A percentile compares a stretch with the other conserved stretches of the same genome.
phyloP scores from a whole-genome alignment of 1,140 invertebrate species.

The Brachionus sp. region DNA sequence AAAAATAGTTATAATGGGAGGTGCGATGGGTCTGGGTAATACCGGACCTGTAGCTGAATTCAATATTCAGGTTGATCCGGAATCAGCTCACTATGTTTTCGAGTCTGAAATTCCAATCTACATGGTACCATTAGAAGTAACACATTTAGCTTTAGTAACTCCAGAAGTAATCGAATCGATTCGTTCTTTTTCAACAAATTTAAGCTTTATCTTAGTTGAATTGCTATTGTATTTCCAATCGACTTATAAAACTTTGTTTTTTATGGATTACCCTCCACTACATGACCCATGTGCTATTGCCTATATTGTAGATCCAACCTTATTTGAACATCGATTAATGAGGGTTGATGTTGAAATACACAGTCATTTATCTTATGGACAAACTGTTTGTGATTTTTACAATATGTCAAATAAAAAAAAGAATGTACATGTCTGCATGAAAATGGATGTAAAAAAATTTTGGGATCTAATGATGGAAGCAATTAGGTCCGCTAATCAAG shows the following conservation, averaged over 20 bases:
- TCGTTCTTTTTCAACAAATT: neutral
- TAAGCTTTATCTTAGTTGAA: constrained; percentile 4
- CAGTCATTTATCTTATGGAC: constrained; percentile 36
- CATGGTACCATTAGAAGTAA: constrained; percentile 45
- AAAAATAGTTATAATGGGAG: constrained; percentile 42
- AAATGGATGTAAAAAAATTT: constrained; percentile 37
- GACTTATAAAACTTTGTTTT: constrained; percentile 32
- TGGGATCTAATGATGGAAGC: constrained; percentile 30
- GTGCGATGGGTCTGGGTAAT: constrained; percentile 27
- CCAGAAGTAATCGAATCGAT: neutral
- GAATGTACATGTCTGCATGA: constrained; percentile 28
- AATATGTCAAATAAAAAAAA: constrained; percentile 25
- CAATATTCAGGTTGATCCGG: constrained; percentile 40
- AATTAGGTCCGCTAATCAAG: neutral
- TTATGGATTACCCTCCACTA: constrained; percentile 30
- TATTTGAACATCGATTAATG: constrained; percentile 41
- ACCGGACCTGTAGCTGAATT: constrained; percentile 36
- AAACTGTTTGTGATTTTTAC: constrained; percentile 45
- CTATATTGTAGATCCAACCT: neutral
- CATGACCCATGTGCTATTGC: constrained; percentile 42
- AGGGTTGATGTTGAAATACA: constrained; percentile 36
- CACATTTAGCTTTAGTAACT: constrained; percentile 32
- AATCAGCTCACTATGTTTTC: constrained; percentile 39
- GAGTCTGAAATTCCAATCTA: constrained; percentile 31
- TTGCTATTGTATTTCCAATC: constrained; percentile 18